Base-by-base conservation (phyloP, 2,888 invertebrate genomes). In the Luperina nickerlii region DNA sequence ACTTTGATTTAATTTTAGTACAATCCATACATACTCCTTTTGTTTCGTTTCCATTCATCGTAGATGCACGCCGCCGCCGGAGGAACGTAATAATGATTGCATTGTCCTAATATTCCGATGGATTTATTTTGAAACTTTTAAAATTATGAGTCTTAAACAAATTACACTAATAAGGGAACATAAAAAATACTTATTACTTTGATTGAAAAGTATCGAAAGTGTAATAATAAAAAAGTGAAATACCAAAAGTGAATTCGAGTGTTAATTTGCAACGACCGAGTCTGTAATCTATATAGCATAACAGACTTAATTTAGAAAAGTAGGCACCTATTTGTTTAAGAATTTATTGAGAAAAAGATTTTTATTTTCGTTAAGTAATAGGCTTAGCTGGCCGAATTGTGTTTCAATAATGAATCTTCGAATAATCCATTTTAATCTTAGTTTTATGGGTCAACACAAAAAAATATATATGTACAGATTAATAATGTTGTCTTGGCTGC, bases 341-440 rank as follows among this genome's bases (percentile, higher is more conserved):
- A 66, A 74, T 38, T 65, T 48, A 48, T 48, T 48, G 48, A 69
- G 51, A 48, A 62, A 51, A 78, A 81, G 42, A 60, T 63, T 85
- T 85, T 85, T 9, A 80, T 79, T 84, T 71, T 70, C 38, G 20
- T 54, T 79, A 84, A 84, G 81, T 85, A 82, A 76, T 66, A 73
- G 45, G 77, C 77, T 83, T 82, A 73, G 48, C 69, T 51, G 7
- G 38, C 48, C 60, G n/a, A 73, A 76, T 51, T 62, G 72, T 73
- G 38, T 54, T 86, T 54, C 45, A 74, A 66, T 84, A 74, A 74
- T 77, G 20, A 77, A 74, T 60, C 48, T 86, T 63, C 48, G 48
- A 70, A 54, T 60, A 76, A 77, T 70, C 51, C 73, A 67, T 57
- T 57, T 77, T 63, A 32, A 57, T 57, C 15, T 48, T 18, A 73